A percentile compares a stretch with the other conserved stretches of the same genome.
Evolutionary conservation across 2,888 invertebrate species (phyloP).

Genomic region (Crocallis elinguaria): DNA sequence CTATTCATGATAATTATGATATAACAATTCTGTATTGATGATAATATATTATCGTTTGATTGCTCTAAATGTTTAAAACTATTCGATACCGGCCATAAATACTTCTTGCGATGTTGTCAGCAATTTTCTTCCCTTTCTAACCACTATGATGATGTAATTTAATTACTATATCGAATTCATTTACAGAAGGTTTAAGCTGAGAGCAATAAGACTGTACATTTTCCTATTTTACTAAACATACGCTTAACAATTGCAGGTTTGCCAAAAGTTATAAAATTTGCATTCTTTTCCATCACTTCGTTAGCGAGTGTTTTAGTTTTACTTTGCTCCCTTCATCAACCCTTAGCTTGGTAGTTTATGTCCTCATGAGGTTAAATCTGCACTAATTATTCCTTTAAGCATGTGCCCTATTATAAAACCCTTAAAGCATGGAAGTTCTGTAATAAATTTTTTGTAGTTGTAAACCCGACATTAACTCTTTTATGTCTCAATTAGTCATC

Average conservation of each 20-base stretch:
- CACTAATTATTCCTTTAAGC: slow-evolving; percentile 43
- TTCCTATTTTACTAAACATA: slow-evolving; percentile 45
- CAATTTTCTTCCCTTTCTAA: slow-evolving; percentile 7
- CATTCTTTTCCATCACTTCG: slow-evolving; percentile 79
- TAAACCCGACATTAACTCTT: neutral
- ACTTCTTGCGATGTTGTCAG: no score
- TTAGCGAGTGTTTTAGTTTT: slow-evolving; percentile 56
- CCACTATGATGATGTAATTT: neutral
- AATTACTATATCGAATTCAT: slow-evolving; percentile 38
- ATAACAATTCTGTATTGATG: no score
- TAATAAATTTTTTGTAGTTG: neutral
- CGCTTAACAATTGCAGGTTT: slow-evolving; percentile 85
- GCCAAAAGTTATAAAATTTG: slow-evolving; percentile 83
- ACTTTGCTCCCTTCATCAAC: slow-evolving; percentile 58
- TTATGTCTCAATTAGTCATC: neutral
- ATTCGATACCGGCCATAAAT: no score
- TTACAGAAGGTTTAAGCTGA: slow-evolving; percentile 56
- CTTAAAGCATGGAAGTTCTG: slow-evolving; percentile 2
- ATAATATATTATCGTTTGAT: no score
- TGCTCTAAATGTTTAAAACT: no score
- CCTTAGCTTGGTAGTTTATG: slow-evolving; percentile 49
- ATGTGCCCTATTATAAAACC: slow-evolving; percentile 30
- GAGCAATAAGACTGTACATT: slow-evolving; percentile 46
- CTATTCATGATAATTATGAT: no score
- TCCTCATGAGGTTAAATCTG: slow-evolving; percentile 32